Conservation (phyloP, 2,113 vertebrate genomes). For the Corythornis madagascariensis region DNA sequence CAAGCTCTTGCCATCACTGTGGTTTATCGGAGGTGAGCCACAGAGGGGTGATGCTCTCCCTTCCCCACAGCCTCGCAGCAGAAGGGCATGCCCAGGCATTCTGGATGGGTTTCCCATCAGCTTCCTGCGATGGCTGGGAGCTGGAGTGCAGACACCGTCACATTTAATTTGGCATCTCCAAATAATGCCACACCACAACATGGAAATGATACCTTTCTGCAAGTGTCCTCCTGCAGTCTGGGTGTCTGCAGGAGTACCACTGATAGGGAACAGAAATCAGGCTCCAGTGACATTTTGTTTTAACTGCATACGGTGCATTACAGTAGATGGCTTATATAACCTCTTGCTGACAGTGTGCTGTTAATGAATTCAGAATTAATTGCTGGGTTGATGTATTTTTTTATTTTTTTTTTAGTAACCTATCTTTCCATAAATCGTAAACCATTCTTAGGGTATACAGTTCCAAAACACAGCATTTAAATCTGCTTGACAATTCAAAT, state of each 20-base stretch:
- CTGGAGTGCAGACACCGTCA: neutral
- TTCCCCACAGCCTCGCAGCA: neutral
- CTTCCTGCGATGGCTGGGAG: neutral
- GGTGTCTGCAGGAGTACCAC: neutral
- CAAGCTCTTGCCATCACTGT: constrained; percentile 67
- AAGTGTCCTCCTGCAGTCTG: neutral
- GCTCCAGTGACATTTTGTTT: constrained; percentile 21
- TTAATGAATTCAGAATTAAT: constrained; percentile 67
- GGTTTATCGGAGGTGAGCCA: constrained; percentile 64
- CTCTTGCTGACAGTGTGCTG: constrained; percentile 6
- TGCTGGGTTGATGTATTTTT: constrained; percentile 18
- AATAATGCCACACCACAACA: neutral
- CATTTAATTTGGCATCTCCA: neutral
- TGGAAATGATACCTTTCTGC: neutral
- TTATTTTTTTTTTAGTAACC: constrained; percentile 17
- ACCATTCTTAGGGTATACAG: constrained; percentile 50
- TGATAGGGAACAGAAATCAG: neutral
- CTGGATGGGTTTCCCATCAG: neutral
- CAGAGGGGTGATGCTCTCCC: neutral
- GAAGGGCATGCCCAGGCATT: neutral
- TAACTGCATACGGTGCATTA: constrained; percentile 15
- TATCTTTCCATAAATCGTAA: constrained; percentile 54
- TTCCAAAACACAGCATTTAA: constrained; percentile 63
- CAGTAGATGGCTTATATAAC: constrained; percentile 50
- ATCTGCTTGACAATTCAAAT: constrained; percentile 58